A percentile compares a stretch with the other conserved stretches of the same genome.
These are phyloP conservation scores for Gallinago undulata DNA, from an alignment of 2,113 vertebrate species.

Conservation along the genomic window DNA sequence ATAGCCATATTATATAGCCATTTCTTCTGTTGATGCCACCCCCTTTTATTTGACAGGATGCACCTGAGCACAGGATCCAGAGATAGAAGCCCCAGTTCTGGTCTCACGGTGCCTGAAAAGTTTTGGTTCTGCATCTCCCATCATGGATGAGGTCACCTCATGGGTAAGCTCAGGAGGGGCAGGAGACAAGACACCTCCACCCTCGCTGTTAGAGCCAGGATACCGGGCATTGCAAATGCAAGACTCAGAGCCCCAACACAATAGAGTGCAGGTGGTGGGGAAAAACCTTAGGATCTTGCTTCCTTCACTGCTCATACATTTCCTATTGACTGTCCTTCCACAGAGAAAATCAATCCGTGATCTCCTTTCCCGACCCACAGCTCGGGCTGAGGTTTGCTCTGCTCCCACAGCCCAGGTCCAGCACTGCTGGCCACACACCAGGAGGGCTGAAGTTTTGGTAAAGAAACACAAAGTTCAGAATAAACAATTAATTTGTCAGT, in stretches of 20 bases:
- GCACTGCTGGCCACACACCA: background rate
- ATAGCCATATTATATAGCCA: background rate
- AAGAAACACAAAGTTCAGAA: background rate
- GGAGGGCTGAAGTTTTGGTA: background rate
- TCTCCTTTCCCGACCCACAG: background rate
- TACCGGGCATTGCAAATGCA: background rate
- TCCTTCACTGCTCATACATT: background rate
- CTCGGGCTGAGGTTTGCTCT: background rate
- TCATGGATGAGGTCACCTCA: background rate
- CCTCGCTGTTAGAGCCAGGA: background rate
- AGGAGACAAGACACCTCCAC: background rate
- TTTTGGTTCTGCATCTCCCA: background rate
- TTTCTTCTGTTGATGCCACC: background rate
- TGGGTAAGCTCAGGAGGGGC: background rate
- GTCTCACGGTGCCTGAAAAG: background rate
- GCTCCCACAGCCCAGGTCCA: background rate
- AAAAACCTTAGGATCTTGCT: background rate
- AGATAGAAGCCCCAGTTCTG: background rate
- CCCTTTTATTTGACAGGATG: background rate
- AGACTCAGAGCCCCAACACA: background rate
- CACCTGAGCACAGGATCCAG: background rate
- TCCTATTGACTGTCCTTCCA: background rate
- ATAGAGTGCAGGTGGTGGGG: background rate
- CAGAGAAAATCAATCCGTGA: background rate
- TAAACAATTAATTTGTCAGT: background rate